Base-by-base conservation (phyloP, 2,113 vertebrate genomes). In the Triplophysa siluroides region DNA sequence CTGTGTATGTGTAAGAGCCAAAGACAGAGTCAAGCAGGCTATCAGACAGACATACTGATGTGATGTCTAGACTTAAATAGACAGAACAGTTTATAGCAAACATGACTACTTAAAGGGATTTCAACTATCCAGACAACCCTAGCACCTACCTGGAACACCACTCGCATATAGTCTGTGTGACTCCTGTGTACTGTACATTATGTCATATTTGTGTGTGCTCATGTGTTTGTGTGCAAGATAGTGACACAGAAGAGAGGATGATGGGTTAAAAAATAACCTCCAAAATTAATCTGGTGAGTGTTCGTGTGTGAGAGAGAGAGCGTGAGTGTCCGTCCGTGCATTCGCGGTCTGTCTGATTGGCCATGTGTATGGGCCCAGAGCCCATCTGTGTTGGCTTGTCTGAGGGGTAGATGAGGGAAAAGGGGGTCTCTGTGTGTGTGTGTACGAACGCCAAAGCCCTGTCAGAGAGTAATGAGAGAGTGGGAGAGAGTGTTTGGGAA, bases 381-480 rank as follows among this genome's bases (percentile, higher is more conserved):
- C 81, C 83, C 83, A 84, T 84, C 83, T 84, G 83, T 84, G 79
- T 79, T 84, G 79, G 83, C 83, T 81, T 84, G 83, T 84, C 83
- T 78, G 61, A 62, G 83, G 76, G 83, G 83, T 81, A 70, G 78
- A 62, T 72, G 79, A 81, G 80, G 83, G 83, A 84, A 79, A 81
- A 81, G 70, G 66, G 84, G 78, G 81, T 68, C 78, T 69, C 33
- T 83, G 69, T 81, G 65, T 78, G 78, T 38, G 77, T 69, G 78
- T 58, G 47, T 66, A 79, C 33, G 80, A 69, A 83, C 24, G 84
- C 81, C 80, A 85, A 83, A 75, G 76, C 74, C 76, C 80, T 84
- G 83, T 84, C 83, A 84, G 71, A 82, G 83, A 76, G 83, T 82
- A 84, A 84, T 84, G 76, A 81, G 83, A 83, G 33, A 38, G 82